A percentile compares a stretch with the other conserved stretches of the same genome.
Evolutionary conservation across 2,113 vertebrate species (phyloP).

Genomic region (Gila orcuttii): DNA sequence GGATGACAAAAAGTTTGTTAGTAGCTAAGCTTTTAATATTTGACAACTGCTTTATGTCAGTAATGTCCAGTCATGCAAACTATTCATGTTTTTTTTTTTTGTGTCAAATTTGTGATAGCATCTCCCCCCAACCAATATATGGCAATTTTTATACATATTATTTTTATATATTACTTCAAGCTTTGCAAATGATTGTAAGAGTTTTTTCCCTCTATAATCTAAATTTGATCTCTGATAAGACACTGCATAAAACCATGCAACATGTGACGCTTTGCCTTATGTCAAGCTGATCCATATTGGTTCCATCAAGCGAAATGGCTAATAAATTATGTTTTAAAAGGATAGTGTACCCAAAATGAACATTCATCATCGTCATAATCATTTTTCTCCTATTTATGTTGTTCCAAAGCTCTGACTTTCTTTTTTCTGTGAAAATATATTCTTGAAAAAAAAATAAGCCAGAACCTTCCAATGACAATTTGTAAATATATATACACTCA

Average conservation of each 20-base stretch:
- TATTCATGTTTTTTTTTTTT: not conserved
- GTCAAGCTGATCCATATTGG: constrained; percentile 8
- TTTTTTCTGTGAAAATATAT: not conserved
- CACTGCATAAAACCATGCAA: constrained; percentile 8
- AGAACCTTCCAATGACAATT: not conserved
- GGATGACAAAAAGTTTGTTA: too few relatives aligned
- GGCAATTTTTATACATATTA: too few relatives aligned
- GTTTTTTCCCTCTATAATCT: not conserved
- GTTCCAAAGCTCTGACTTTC: not conserved
- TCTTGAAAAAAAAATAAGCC: not conserved
- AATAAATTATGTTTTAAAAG: not conserved
- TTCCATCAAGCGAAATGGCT: constrained; percentile 1
- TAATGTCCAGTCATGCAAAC: not conserved
- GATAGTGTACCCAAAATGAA: not conserved
- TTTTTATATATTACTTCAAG: constrained; percentile 36
- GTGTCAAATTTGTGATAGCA: not conserved
- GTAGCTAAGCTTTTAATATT: too few relatives aligned
- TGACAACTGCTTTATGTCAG: not conserved
- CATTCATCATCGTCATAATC: not conserved
- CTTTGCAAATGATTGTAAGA: constrained; percentile 35
- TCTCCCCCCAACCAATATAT: not conserved
- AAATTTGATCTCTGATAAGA: constrained; percentile 12
- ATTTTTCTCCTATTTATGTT: not conserved
- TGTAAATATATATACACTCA: too few relatives aligned
- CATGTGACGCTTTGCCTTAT: not conserved